Percentiles rank a stretch among this genome's conserved stretches.
Evolutionary conservation across 2,888 invertebrate genomes (phyloP).

Genomic region (Protonemura montana): DNA sequence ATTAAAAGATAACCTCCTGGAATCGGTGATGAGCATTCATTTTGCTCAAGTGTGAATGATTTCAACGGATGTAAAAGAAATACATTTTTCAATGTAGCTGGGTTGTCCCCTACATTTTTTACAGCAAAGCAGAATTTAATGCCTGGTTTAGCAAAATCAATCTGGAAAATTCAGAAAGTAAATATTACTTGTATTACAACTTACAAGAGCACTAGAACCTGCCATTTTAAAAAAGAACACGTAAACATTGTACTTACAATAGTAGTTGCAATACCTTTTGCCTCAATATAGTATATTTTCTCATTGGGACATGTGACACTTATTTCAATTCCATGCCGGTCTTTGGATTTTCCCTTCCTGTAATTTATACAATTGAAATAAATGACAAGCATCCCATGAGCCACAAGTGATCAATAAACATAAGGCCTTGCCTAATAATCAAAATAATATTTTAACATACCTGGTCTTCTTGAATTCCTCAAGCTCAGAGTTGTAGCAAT

Average conservation of each 20-base stretch:
- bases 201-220: no score
- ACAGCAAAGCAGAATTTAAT: not conserved
- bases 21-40: not conserved
- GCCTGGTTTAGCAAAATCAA: not conserved
- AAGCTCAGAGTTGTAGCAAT: not conserved
- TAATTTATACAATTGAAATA: no score
- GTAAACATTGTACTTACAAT: conserved; percentile 25
- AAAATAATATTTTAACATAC: not conserved
- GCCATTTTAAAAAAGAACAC: no score
- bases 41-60: not conserved
- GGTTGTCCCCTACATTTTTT: not conserved
- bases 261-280: conserved; percentile 19
- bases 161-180: not conserved
- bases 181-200: no score
- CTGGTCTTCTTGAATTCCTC: not conserved
- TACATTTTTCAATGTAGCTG: not conserved
- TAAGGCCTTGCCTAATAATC: no score
- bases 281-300: not conserved
- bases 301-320: conserved; percentile 21
- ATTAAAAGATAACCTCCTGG: not conserved
- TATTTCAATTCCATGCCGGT: conserved; percentile 43
- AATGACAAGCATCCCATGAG: not conserved
- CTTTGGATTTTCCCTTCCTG: conserved; percentile 36
- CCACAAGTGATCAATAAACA: no score
- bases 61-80: not conserved